Conservation (phyloP, 2,113 vertebrate genomes). For the Neogale vison region DNA sequence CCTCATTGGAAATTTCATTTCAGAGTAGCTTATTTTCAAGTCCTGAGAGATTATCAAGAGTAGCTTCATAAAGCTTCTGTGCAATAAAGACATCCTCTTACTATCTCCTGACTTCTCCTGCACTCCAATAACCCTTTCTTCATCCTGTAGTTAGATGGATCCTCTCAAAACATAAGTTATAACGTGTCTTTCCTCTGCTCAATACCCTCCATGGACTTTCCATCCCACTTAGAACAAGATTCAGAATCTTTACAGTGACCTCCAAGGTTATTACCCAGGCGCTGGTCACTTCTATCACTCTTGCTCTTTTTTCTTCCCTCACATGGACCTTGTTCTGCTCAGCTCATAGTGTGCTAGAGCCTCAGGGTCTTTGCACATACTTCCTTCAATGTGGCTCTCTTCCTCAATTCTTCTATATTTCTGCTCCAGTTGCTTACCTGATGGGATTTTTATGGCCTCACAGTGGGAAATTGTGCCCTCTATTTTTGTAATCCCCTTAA, state of each 20-base stretch:
- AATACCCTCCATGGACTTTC: background rate
- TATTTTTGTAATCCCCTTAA: background rate
- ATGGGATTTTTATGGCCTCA: background rate
- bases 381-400: background rate
- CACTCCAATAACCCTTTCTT: background rate
- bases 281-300: background rate
- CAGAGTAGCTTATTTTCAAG: constrained; percentile 11
- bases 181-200: background rate
- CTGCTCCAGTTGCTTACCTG: background rate
- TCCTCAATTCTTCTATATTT: background rate
- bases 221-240: background rate
- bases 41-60: background rate
- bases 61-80: constrained; percentile 6
- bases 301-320: background rate
- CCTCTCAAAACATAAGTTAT: background rate
- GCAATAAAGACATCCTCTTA: background rate
- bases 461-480: background rate
- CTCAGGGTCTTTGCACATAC: background rate
- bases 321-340: background rate
- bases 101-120: background rate
- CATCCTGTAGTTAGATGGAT: background rate
- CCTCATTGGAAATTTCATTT: constrained; percentile 40
- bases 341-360: background rate
- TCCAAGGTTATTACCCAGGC: background rate
- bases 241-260: background rate